Base-by-base conservation (phyloP, 2,113 vertebrate species). In the Calidris pugnax region DNA sequence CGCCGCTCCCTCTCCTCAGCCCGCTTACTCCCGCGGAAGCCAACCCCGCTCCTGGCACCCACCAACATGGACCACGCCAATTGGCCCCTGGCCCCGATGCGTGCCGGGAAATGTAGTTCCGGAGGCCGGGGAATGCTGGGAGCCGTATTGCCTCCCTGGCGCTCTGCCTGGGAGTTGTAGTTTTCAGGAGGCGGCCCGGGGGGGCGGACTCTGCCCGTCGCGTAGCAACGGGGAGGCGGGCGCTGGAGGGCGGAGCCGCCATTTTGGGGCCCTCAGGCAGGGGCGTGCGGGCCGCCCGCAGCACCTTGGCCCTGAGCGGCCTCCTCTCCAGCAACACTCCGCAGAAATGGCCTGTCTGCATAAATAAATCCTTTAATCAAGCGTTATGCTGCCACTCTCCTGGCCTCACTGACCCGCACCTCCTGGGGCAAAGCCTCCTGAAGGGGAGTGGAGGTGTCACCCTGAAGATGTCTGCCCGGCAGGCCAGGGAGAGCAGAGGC, bases 271-370 rank as follows among this genome's bases (percentile, higher is more conserved):
- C 79, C 11, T 3, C 0, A 2, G 82, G 74, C 39, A 1, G 22
- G 4, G 63, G 0, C 0, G 0, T 0, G 14, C 0, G 23, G 7
- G 6, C 0, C 0, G 1, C 0, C 0, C 0, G 0, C 5, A 0
- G 55, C 1, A 0, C 2, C 10, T 3, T 3, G 9, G 1, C 0
- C 0, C 1, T 0, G 5, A 1, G 11, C 1, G 3, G 4, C 4
- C 1, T 3, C 4, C 6, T 7, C 3, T 1, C 2, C 5, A 4
- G 30, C 18, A 12, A 4, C 9, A 7, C 7, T 13, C 3, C 1
- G 27, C 47, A 23, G 53, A 41, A 60, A 20, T 3, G 30, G 33
- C 33, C 1, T 30, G 13, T 21, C 5, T 10, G 0, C 7, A 3
- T 3, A 53, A 33, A 21, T 30, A 28, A 81, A 37, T 3, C 14